Evolutionary conservation across 2,797 vertebrate species (phyloP).

Genomic region (Agapornis canus): DNA sequence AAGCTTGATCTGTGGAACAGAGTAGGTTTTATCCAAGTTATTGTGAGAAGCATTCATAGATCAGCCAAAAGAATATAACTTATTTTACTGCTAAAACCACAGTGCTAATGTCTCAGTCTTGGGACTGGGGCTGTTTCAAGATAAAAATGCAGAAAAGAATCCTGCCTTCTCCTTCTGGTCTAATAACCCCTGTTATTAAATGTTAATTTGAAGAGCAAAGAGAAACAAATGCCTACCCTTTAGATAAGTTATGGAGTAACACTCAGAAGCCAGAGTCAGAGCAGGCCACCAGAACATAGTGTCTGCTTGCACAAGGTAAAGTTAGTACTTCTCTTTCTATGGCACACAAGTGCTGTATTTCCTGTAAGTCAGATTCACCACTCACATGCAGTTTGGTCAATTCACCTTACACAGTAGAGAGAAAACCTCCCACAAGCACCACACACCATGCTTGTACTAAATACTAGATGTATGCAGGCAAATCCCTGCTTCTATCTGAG

Average conservation of each 20-base stretch:
- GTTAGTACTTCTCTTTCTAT: neutral
- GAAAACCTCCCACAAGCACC: neutral
- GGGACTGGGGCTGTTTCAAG: neutral
- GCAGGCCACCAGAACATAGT: neutral
- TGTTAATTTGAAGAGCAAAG: neutral
- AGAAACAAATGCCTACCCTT: neutral
- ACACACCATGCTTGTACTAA: no score
- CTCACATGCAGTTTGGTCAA: accelerated
- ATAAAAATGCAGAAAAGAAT: neutral
- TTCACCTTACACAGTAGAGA: accelerated
- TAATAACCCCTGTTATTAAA: neutral
- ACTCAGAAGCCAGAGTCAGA: neutral
- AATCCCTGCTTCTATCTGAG: neutral
- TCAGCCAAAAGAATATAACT: neutral
- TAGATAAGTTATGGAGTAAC: neutral
- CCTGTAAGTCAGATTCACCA: neutral
- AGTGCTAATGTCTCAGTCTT: neutral
- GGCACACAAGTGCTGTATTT: neutral
- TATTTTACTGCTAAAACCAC: neutral
- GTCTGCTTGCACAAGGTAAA: neutral
- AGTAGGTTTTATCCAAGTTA: neutral
- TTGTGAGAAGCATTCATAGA: neutral
- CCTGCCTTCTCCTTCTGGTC: neutral
- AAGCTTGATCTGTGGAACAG: neutral
- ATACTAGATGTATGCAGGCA: neutral